A percentile compares a stretch with the other conserved stretches of the same genome.
Conservation (phyloP, 1,140 invertebrate genomes). For the Eumaeus atala region DNA sequence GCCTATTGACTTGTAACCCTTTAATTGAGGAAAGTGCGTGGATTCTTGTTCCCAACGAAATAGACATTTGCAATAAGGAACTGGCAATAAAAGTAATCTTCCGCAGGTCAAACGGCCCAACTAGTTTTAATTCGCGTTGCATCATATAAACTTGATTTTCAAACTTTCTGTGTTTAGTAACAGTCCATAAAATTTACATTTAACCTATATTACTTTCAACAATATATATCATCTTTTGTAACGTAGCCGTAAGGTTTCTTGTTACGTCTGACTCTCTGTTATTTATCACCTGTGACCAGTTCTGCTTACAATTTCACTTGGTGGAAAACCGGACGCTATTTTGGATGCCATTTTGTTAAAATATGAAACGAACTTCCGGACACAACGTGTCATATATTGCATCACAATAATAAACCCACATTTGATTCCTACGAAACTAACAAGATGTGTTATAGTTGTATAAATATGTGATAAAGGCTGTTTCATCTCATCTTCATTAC, state of each 20-base stretch:
- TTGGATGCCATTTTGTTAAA: neutral
- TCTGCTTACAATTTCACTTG: neutral
- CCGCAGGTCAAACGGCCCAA: neutral
- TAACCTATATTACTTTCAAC: slow-evolving; percentile 18
- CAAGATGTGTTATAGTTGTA: slow-evolving; percentile 6
- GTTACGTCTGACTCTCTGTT: neutral
- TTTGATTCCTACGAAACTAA: neutral
- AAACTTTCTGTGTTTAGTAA: slow-evolving; percentile 21
- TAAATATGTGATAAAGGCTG: neutral
- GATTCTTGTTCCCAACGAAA: neutral
- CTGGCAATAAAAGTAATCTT: slow-evolving; percentile 6
- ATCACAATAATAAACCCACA: slow-evolving; percentile 3
- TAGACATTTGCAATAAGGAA: slow-evolving; percentile 4
- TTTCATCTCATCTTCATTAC: neutral
- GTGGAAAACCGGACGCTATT: neutral
- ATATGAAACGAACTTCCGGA: slow-evolving; percentile 2
- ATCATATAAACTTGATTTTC: slow-evolving; percentile 6
- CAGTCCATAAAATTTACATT: slow-evolving; percentile 30
- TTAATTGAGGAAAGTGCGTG: neutral
- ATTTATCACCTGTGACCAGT: neutral
- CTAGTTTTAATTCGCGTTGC: neutral
- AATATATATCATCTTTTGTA: slow-evolving; percentile 22
- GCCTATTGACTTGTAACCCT: too few species aligned
- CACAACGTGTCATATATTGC: neutral
- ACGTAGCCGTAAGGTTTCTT: slow-evolving; percentile 22